Conservation (phyloP, 2,888 invertebrate genomes). For the Xestia rhomboidea region DNA sequence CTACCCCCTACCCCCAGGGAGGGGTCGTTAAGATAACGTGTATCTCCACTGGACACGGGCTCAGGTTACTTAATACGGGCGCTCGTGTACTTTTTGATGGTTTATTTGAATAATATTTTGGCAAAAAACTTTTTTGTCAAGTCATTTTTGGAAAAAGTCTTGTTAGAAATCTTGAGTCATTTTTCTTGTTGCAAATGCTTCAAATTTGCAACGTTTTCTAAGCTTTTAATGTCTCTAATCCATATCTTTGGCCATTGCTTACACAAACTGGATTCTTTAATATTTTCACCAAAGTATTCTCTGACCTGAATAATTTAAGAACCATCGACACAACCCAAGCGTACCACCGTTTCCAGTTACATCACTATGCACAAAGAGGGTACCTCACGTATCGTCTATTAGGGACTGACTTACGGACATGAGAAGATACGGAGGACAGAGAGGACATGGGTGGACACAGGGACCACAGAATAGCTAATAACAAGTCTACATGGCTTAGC, state of each 20-base stretch:
- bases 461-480: conserved; percentile 62
- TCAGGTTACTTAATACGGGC: conserved; percentile 82
- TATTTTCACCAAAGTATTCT: conserved; percentile 7
- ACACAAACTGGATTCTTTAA: not conserved
- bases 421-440: conserved; percentile 47
- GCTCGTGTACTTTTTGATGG: conserved; percentile 55
- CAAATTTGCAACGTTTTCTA: not conserved
- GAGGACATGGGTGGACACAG: conserved; percentile 42
- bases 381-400: conserved; percentile 63
- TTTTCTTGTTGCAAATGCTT: not conserved
- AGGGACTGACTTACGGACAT: conserved; percentile 62
- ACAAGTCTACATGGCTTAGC: conserved; percentile 58
- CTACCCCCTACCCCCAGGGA: conserved; percentile 57
- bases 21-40: conserved; percentile 88
- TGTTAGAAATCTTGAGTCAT: not conserved
- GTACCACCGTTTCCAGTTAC: conserved; percentile 32
- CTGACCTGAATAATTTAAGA: conserved; percentile 26
- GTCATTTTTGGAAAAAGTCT: no score
- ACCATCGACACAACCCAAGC: conserved; percentile 2
- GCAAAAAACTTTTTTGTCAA: not conserved
- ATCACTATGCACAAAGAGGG: conserved; percentile 61
- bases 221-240: not conserved
- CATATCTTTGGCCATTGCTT: not conserved
- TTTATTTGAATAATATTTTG: conserved; percentile 45
- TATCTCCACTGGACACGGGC: conserved; percentile 83